Evolutionary conservation across 2,888 invertebrate species (phyloP).

Genomic region (Bombyx huttoni): DNA sequence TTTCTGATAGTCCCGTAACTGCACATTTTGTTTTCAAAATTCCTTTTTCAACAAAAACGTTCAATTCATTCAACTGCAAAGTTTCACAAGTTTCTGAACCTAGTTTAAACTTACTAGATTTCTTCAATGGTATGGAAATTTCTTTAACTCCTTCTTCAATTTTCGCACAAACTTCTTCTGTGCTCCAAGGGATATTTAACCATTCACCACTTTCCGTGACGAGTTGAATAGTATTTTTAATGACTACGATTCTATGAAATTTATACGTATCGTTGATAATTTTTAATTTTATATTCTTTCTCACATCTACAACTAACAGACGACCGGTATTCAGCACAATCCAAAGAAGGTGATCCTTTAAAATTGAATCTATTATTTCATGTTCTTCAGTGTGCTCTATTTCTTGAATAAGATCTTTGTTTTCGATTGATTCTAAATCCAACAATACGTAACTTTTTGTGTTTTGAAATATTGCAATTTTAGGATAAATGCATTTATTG

Average conservation of each 20-base stretch:
- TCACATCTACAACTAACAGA: conserved; percentile 31
- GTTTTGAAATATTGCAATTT: conserved; percentile 35
- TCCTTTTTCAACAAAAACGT: conserved; percentile 22
- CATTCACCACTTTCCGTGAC: conserved; percentile 48
- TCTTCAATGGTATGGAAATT: conserved; percentile 26
- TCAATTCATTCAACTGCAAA: conserved; percentile 23
- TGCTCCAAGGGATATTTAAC: conserved; percentile 20
- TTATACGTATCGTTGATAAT: conserved; percentile 33
- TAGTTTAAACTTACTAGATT: conserved; percentile 6
- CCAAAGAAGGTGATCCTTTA: conserved; percentile 40
- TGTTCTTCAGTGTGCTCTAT: conserved; percentile 16
- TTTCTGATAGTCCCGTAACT: conserved; percentile 32
- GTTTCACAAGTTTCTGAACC: not conserved
- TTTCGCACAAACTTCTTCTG: conserved; percentile 23
- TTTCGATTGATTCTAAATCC: conserved; percentile 21
- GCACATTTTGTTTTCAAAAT: conserved; percentile 31
- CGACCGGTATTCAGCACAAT: conserved; percentile 36
- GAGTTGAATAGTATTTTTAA: conserved; percentile 24
- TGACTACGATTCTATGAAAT: conserved; percentile 25
- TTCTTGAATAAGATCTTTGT: conserved; percentile 9
- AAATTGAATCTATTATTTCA: conserved; percentile 28
- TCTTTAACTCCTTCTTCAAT: conserved; percentile 21
- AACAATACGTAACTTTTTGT: conserved; percentile 18
- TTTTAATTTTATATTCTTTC: conserved; percentile 21
- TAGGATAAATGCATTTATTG: conserved; percentile 37